Base-by-base conservation (phyloP, 2,888 invertebrate genomes). In the Thereva nobilitata region DNA sequence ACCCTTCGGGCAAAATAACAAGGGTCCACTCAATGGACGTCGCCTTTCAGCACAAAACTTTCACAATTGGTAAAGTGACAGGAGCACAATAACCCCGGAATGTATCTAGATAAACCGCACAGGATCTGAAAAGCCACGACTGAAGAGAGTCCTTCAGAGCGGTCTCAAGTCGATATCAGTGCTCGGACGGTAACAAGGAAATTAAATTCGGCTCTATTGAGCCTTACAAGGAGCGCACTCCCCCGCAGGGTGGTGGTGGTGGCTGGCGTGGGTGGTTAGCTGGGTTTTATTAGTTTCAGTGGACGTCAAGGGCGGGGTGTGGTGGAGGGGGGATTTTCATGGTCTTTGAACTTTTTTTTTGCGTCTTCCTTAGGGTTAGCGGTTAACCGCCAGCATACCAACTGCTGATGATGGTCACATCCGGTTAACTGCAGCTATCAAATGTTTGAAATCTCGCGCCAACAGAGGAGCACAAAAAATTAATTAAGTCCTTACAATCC, bases 21-120 rank as follows among this genome's bases (percentile, higher is more conserved):
- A 54, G 64, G 64, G 64, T 64, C 64, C 53, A 64, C 47, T 64
- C 64, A 54, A 54, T 55, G 54, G 45, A 64, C 45, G 40, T 37
- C 34, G 54, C 38, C 64, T 55, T 64, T 64, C 47, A 53, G 42
- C 8, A 45, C 64, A 38, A 40, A 64, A 64, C 23, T 54, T 47
- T 64, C 45, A 55, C 45, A 64, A 55, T 64, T 40, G 42, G 64
- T 41, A 64, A 47, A 52, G 54, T 64, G 64, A 64, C 64, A 64
- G 40, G 23, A 64, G 50, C 41, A 61, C 38, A 61, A 61, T 50
- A 50, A 61, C 61, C 37, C 23, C 8, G 61, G 9, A 38, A 50
- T 61, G 50, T 50, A 53, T 50, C 49, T 49, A 23, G 50, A 49
- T 45, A 59, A 59, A 23, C 53, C 53, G 10, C 53, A 53, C 23